Percentiles rank a stretch among this genome's conserved stretches.
phyloP scores from a whole-genome alignment of 2,888 invertebrate species.

The Acanthosepion lycidas region DNA sequence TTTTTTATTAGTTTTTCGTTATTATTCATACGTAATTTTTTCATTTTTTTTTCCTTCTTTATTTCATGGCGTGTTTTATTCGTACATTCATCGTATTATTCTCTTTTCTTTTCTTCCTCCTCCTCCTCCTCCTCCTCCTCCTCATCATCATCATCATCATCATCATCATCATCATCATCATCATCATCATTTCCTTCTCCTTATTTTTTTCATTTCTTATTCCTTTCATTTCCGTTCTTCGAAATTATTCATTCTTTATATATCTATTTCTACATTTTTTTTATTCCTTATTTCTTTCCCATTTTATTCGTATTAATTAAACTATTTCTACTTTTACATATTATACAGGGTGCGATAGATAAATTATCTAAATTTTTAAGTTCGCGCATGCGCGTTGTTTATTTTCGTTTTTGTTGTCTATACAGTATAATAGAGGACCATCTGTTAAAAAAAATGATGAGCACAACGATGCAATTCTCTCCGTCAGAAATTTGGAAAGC shows the following conservation, averaged over 20 bases:
- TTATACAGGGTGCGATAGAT: neutral
- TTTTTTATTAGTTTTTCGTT: neutral
- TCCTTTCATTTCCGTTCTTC: neutral
- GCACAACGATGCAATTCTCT: too few species aligned
- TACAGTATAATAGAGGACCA: too few species aligned
- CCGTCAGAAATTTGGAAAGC: too few species aligned
- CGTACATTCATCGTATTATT: neutral
- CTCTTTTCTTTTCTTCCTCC: neutral
- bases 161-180: too few species aligned
- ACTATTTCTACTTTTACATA: neutral
- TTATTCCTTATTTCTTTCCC: neutral
- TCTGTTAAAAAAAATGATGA: too few species aligned
- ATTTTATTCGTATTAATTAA: neutral
- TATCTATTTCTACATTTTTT: neutral
- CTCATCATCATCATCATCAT: too few species aligned
- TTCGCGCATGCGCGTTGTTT: too few species aligned
- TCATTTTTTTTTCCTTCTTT: neutral
- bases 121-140: too few species aligned
- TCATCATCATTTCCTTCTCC: neutral
- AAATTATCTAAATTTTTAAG: too few species aligned
- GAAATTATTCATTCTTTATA: neutral
- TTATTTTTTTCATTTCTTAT: neutral
- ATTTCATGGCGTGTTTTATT: neutral
- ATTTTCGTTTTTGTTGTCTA: too few species aligned
- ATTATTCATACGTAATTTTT: neutral